Evolutionary conservation across 2,113 vertebrate species (phyloP), one percentile per base, ranked within the genome.

Genomic region (Pavo muticus): DNA sequence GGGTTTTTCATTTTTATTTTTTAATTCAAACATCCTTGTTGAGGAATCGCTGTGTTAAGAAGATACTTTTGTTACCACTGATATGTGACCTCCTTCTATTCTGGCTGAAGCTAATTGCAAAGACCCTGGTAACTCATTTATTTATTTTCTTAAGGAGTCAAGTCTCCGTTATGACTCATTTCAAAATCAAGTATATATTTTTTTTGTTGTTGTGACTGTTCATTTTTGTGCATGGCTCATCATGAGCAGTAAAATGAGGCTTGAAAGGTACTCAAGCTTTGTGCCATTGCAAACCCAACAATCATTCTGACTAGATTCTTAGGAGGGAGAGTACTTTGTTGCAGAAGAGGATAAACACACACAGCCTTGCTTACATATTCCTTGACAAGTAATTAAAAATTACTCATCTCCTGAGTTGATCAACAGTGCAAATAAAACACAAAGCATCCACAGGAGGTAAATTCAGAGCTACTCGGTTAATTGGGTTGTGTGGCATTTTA

Each of bases 391-490:
- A 91, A 88, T 93, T 91, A 82, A 70, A 88, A 94, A 93, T 95
- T 82, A 78, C 82, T 95, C 73, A 50, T 84, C 84, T 67, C 65
- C 57, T 69, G 86, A 79, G 83, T 90, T 93, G 82, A 87, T 95
- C 76, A 97, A 73, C 88, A 93, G 87, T 69, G 65, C 76, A 94
- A 82, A 87, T 91, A 87, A 79, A 95, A 67, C 71, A 82, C 70
- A 94, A 93, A 95, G 72, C 48, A 88, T 95, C 80, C 93, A 67
- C 95, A 92, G 77, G 84, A 93, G 91, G 75, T 74, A 89, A 87
- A 94, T 96, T 92, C 73, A 84, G 86, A 94, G 57, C 92, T 90
- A 95, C 32, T 94, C 85, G 56, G 44, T 94, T 96, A 91, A 92
- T 91, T 96, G 85, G 27, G 37, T 91, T 92, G 54, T 74, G 45